These are phyloP conservation scores for Drosophila paracracens DNA, from an alignment of 2,888 invertebrate species.

Conservation along the genomic window DNA sequence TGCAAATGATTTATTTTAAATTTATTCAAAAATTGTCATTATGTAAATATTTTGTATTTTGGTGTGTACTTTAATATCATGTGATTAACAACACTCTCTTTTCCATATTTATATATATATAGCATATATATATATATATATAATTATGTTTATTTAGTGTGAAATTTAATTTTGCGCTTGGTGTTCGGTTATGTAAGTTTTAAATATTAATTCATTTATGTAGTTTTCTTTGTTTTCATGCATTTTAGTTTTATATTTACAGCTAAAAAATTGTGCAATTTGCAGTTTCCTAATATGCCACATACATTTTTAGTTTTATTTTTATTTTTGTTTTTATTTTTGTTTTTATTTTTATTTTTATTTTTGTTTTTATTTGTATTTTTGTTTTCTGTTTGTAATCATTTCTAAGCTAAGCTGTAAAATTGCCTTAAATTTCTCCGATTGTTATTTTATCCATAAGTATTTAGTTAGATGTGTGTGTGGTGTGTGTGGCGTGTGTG, in stretches of 20 bases:
- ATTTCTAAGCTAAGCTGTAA: slow-evolving; percentile 57
- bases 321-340: not conserved
- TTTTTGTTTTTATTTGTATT: slow-evolving; percentile 5
- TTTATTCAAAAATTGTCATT: slow-evolving; percentile 63
- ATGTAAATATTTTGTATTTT: slow-evolving; percentile 56
- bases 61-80: slow-evolving; percentile 17
- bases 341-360: slow-evolving; percentile 6
- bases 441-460: slow-evolving; percentile 27
- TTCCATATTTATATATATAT: slow-evolving; percentile 7
- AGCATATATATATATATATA: not conserved
- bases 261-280: slow-evolving; percentile 48
- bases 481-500: not conserved
- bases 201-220: slow-evolving; percentile 7
- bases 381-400: not conserved
- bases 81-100: slow-evolving; percentile 34
- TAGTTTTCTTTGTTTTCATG: slow-evolving; percentile 4
- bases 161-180: slow-evolving; percentile 31
- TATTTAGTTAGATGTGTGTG: slow-evolving; percentile 16
- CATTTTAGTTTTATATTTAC: slow-evolving; percentile 40
- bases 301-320: slow-evolving; percentile 27
- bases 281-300: slow-evolving; percentile 50
- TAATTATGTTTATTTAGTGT: slow-evolving; percentile 10
- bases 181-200: slow-evolving; percentile 26
- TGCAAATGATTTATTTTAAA: slow-evolving; percentile 67
- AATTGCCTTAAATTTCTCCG: slow-evolving; percentile 48